Base-by-base conservation (phyloP, 2,113 vertebrate species). In the Lagopus leucura region DNA sequence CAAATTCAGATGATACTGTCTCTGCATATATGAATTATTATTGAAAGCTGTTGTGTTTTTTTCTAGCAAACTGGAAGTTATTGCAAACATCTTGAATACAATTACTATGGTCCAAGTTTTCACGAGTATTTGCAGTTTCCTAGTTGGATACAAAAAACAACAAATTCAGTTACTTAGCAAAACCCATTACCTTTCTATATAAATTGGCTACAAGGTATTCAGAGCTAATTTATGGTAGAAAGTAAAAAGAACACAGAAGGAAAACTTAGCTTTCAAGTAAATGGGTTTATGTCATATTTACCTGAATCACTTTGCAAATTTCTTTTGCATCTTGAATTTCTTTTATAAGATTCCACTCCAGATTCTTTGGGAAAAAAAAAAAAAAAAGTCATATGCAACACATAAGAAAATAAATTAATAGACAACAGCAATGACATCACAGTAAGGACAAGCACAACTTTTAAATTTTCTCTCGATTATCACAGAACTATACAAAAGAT, bases 331-430 rank as follows among this genome's bases (percentile, higher is more conserved):
- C 28, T 88, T 86, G 84, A 81, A 83, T 95, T 70, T 94, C 65
- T 82, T 50, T 97, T 95, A 95, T 96, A 80, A 98, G 47, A 65
- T 95, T 97, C 1, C 81, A 87, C 75, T 95, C 91, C 11, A 83
- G 94, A 45, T 52, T 60, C 97, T 98, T 82, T 9, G 48, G 87
- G 67, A 4, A 40, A 24, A 38, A 38, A 38, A 40, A 24, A 25
- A 36, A 71, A 65, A 40, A 82, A 91, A 85, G 2, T 19, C 69
- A 91, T n/a, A 40, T 63, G 18, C 3, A 84, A 67, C 32, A 13
- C 57, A 34, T 86, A 47, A 94, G 43, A 55, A 74, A 85, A 71
- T 13, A 80, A 65, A 34, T 61, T 55, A 36, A 70, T 45, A 27
- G 25, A 80, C 20, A 79, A 72, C 28, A 80, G 13, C 24, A 93